Base-by-base conservation (phyloP, 2,888 invertebrate species). In the Slavum lentiscoides region DNA sequence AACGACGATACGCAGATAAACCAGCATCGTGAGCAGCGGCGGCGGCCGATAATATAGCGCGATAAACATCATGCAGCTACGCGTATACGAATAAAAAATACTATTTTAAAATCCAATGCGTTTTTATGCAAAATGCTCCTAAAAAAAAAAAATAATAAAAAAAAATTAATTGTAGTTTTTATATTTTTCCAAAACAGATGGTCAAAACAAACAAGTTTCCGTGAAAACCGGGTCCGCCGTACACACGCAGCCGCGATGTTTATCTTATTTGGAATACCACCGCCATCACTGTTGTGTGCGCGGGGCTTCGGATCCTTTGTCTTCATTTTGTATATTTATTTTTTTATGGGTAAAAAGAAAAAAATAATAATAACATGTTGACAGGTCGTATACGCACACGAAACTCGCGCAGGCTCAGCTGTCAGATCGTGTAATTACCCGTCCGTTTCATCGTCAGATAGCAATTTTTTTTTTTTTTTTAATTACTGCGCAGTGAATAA, bases 201-300 rank as follows among this genome's bases (percentile, higher is more conserved):
- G 77, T 77, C 77, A 77, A 77, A 77, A 77, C 77, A 77, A 77
- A 77, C 77, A 70, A 77, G 77, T 77, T 77, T 70, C 70, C 64
- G 64, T 61, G 30, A 30, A 77, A 77, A 77, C 70, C 77, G 69
- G 77, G 77, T 70, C n/a, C 21, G 49, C 23, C 21, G 49, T 39
- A 58, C 21, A 68, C 13, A 69, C 19, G n/a, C n/a, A 67, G 49
- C 69, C 23, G 13, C 69, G 77, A 77, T 77, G 77, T 69, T 77
- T 77, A 77, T 77, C 77, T 77, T 70, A 77, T 70, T 77, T 23
- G 70, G 62, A 77, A 77, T 77, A 77, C 62, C 77, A 61, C 17
- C 49, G 76, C 30, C 2, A 1, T 1, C 37, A 59, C 15, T 8
- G 19, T 8, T 43, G 30, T 59, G 43, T 68, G 43, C 43, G 49